These are phyloP conservation scores for Otolemur crassicaudatus DNA, from an alignment of 2,797 vertebrate genomes.

Conservation along the genomic window DNA sequence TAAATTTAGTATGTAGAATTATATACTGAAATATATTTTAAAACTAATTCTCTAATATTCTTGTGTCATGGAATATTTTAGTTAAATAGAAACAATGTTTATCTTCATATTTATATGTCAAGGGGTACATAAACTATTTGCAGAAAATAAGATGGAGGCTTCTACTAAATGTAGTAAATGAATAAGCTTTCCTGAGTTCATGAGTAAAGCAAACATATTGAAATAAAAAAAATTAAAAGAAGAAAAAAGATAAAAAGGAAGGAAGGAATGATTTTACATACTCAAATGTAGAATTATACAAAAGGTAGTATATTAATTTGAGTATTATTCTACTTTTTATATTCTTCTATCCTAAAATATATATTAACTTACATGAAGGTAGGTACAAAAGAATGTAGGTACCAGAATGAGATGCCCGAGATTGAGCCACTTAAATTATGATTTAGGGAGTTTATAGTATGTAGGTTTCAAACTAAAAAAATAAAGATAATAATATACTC, in stretches of 20 bases:
- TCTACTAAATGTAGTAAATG: background rate
- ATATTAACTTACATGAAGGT: background rate
- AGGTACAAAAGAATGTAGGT: background rate
- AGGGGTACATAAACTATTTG: background rate
- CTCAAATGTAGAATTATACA: background rate
- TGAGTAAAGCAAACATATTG: background rate
- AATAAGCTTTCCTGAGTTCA: background rate
- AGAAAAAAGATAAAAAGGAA: background rate
- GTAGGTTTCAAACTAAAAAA: background rate
- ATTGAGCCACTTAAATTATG: background rate
- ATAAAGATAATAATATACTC: background rate
- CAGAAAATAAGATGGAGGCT: background rate
- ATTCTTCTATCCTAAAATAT: background rate
- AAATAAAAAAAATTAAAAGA: background rate
- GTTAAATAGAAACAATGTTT: background rate
- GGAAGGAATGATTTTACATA: background rate
- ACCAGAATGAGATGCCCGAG: background rate
- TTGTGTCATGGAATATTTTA: background rate
- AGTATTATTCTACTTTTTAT: background rate
- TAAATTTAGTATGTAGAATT: background rate
- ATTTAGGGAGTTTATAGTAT: background rate
- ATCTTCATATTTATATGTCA: background rate
- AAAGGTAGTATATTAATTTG: background rate
- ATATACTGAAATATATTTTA: background rate
- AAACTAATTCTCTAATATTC: background rate